Conservation (phyloP, 2,797 vertebrate species). For the Pelobates cultripes region DNA sequence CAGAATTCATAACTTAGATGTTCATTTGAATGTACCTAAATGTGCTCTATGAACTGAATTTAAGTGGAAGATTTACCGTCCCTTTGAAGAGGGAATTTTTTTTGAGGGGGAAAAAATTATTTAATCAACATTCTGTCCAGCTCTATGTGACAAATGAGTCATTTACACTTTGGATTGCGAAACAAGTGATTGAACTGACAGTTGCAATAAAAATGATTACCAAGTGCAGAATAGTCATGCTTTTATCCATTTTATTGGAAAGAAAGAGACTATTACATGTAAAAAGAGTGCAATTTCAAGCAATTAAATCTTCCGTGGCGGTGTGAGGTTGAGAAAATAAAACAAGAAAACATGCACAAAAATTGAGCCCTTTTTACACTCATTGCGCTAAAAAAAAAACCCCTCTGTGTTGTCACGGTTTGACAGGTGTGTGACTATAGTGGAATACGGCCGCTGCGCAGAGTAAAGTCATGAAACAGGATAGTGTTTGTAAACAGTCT, state of each 20-base stretch:
- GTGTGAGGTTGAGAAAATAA: conserved; percentile 56
- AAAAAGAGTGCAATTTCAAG: conserved; percentile 40
- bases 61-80: too few relatives aligned
- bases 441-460: conserved; percentile 55
- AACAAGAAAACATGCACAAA: conserved; percentile 35
- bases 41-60: too few relatives aligned
- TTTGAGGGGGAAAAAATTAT: neutral
- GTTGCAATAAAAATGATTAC: conserved; percentile 26
- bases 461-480: conserved; percentile 73
- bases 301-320: conserved; percentile 67
- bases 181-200: conserved; percentile 16
- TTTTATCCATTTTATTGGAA: conserved; percentile 42
- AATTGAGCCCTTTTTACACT: conserved; percentile 53
- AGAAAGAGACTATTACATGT: conserved; percentile 1
- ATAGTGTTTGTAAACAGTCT: conserved; percentile 90
- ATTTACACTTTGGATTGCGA: conserved; percentile 4
- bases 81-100: neutral
- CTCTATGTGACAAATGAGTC: neutral
- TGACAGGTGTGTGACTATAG: conserved; percentile 78
- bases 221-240: conserved; percentile 39
- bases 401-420: conserved; percentile 60
- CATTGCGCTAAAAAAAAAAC: conserved; percentile 54
- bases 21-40: too few relatives aligned
- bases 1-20: too few relatives aligned
- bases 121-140: neutral